A percentile compares a stretch with the other conserved stretches of the same genome.
These are phyloP conservation scores for Geopemphigus sp. DNA, from an alignment of 1,140 invertebrate genomes.

Conservation along the genomic window DNA sequence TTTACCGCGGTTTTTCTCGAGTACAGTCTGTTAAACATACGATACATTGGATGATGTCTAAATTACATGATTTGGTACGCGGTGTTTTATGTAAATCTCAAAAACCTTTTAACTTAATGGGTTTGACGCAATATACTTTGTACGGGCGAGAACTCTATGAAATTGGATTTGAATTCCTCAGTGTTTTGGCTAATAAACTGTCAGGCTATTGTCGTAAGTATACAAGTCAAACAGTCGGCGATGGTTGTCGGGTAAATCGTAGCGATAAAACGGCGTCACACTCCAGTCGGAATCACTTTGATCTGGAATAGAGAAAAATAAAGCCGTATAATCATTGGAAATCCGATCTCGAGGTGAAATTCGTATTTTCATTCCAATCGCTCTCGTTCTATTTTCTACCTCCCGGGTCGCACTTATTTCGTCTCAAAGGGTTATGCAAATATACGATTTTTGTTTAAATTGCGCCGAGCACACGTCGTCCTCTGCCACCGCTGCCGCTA, in stretches of 20 bases:
- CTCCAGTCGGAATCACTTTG: background rate
- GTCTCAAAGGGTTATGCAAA: conserved; percentile 4
- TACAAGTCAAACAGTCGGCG: background rate
- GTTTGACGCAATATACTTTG: background rate
- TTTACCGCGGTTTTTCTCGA: background rate
- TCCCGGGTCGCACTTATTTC: background rate
- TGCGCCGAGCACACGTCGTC: background rate
- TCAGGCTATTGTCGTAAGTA: background rate
- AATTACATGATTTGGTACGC: background rate
- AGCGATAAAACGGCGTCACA: conserved; percentile 5
- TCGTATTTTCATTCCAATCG: background rate
- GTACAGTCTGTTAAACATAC: background rate
- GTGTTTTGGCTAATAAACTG: conserved; percentile 14
- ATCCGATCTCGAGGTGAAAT: background rate
- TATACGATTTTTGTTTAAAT: background rate
- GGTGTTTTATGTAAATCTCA: background rate
- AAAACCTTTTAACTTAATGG: conserved; percentile 40
- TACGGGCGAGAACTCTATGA: background rate
- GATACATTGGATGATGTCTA: background rate
- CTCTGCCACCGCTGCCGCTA: background rate
- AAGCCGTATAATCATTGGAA: background rate
- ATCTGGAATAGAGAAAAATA: background rate
- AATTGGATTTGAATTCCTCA: background rate
- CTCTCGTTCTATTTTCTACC: background rate
- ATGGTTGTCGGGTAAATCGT: background rate